Conservation (phyloP, 2,797 vertebrate genomes). For the Cheirogaleus major region DNA sequence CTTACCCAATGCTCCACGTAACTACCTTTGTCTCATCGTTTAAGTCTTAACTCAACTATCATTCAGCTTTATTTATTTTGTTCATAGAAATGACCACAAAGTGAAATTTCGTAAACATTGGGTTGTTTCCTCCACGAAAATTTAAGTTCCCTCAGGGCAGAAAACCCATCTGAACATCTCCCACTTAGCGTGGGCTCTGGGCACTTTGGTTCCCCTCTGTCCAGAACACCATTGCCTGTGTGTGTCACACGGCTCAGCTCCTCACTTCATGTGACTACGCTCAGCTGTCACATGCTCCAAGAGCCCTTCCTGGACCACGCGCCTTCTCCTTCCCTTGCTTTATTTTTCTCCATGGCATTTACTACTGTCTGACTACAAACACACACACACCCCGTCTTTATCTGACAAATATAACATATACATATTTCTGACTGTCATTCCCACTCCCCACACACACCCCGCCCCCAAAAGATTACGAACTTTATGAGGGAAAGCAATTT, state of each 20-base stretch:
- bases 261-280: no score
- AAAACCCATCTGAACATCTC: neutral
- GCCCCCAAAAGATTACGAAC: neutral
- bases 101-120: neutral
- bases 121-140: neutral
- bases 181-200: neutral
- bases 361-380: neutral
- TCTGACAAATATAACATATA: neutral
- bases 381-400: no score
- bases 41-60: neutral
- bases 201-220: no score
- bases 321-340: neutral
- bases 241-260: fast-evolving
- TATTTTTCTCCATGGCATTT: neutral
- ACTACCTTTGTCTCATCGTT: neutral
- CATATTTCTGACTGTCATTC: neutral
- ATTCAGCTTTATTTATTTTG: neutral
- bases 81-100: neutral
- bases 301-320: neutral
- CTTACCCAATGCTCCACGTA: neutral
- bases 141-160: neutral
- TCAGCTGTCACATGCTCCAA: neutral
- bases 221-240: neutral
- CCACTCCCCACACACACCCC: neutral
- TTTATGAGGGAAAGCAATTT: neutral